Conservation (phyloP, 1,140 invertebrate genomes). For the Cydia strobilella region DNA sequence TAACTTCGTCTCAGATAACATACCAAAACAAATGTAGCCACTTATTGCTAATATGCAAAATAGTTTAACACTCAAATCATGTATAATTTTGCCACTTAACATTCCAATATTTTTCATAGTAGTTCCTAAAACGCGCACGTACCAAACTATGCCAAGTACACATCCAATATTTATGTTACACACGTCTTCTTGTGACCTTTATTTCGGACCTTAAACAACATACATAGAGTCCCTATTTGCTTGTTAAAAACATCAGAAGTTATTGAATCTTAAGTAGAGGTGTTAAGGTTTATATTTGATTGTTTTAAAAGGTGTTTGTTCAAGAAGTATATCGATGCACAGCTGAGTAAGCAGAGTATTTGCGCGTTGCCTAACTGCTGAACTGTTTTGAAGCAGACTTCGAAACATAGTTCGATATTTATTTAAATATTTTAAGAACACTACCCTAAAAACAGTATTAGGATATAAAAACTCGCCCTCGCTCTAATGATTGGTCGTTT, state of each 20-base stretch:
- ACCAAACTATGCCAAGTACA: conserved; percentile 20
- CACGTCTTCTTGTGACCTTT: not conserved
- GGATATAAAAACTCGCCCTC: no score
- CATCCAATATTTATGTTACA: conserved; percentile 7
- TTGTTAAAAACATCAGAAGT: not conserved
- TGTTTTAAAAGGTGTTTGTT: not conserved
- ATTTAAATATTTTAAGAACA: not conserved
- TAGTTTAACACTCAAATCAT: not conserved
- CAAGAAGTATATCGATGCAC: conserved; percentile 11
- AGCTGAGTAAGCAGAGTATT: conserved; percentile 24
- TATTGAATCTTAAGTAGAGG: not conserved
- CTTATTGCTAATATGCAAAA: not conserved
- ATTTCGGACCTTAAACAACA: not conserved
- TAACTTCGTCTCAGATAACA: not conserved
- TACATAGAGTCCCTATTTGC: not conserved
- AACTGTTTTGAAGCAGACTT: conserved; percentile 7
- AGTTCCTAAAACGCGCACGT: conserved; percentile 6
- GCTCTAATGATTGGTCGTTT: no score
- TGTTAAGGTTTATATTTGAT: not conserved
- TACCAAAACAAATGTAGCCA: not conserved
- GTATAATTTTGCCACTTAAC: not conserved
- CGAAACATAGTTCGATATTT: not conserved
- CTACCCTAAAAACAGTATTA: no score
- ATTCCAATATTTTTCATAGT: conserved; percentile 14
- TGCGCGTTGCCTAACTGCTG: conserved; percentile 9